A percentile compares a stretch with the other conserved stretches of the same genome.
Conservation (phyloP, 2,888 invertebrate species). For the Clistopyga incitator region DNA sequence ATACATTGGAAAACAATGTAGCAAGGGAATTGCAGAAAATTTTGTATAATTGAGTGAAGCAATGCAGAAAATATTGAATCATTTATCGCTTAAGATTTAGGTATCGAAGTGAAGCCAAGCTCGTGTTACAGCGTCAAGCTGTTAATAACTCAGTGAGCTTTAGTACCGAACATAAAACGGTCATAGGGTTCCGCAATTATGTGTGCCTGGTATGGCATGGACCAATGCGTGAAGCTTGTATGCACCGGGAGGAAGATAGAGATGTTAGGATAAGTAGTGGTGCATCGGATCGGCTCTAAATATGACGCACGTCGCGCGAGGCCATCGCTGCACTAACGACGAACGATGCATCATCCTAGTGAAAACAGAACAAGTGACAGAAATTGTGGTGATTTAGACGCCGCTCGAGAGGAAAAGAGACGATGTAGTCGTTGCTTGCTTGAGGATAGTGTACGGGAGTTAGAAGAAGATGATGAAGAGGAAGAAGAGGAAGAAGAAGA, state of each 20-base stretch:
- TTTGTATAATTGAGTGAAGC: neutral
- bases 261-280: constrained; percentile 58
- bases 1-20: no score
- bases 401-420: constrained; percentile 17
- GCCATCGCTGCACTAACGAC: constrained; percentile 74
- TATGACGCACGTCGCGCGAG: constrained; percentile 68
- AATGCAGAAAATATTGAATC: constrained; percentile 3
- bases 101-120: neutral
- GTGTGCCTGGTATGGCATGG: constrained; percentile 12
- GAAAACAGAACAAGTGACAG: constrained; percentile 76
- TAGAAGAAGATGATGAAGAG: neutral
- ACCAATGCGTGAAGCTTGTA: neutral
- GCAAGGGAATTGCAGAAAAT: neutral
- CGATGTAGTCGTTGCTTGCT: neutral
- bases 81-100: constrained; percentile 13
- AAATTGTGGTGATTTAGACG: constrained; percentile 75
- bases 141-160: constrained; percentile 49
- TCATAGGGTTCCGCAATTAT: neutral
- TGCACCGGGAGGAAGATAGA: constrained; percentile 41
- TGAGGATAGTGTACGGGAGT: neutral
- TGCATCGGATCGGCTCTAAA: constrained; percentile 66
- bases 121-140: constrained; percentile 35
- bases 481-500: no score
- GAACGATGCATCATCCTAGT: constrained; percentile 74
- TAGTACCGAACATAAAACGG: constrained; percentile 47